Evolutionary conservation across 1,140 invertebrate species (phyloP).

Genomic region (Sitophilus oryzae): DNA sequence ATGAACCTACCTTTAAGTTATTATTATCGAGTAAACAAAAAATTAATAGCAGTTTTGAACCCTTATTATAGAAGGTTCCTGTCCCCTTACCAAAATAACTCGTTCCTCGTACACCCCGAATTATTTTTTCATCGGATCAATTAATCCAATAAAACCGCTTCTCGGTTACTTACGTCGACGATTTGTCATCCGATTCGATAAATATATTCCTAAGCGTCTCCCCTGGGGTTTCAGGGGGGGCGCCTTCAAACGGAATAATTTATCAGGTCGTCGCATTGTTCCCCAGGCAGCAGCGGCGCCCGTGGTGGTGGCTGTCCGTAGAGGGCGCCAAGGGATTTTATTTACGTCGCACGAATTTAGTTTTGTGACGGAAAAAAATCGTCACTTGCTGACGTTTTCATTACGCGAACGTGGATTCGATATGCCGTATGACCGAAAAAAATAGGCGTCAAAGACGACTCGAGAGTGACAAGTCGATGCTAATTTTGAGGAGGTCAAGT

Average conservation of each 20-base stretch:
- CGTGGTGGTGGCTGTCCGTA: too few relatives aligned
- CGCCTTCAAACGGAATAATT: slow-evolving; percentile 24
- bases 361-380: slow-evolving; percentile 7
- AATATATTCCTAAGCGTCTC: slow-evolving; percentile 6
- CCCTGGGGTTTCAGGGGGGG: slow-evolving; percentile 9
- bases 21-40: too few relatives aligned
- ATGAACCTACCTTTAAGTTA: too few relatives aligned
- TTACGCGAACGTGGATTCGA: slow-evolving; percentile 12
- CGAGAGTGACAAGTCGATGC: too few relatives aligned
- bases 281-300: slow-evolving; percentile 26
- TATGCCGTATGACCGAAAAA: too few relatives aligned
- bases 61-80: too few relatives aligned
- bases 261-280: slow-evolving; percentile 24
- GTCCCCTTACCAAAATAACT: too few relatives aligned
- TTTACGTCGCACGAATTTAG: slow-evolving; percentile 23
- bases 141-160: not conserved
- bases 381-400: slow-evolving; percentile 10
- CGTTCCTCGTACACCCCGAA: too few relatives aligned
- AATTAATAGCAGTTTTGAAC: too few relatives aligned
- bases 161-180: slow-evolving; percentile 5
- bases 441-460: too few relatives aligned
- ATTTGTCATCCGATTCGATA: slow-evolving; percentile 16
- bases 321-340: slow-evolving; percentile 13
- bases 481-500: too few relatives aligned
- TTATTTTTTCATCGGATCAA: slow-evolving; percentile 1